Percentiles rank a stretch among this genome's conserved stretches.
These are phyloP conservation scores for Epinotia bilunana DNA, from an alignment of 2,888 invertebrate genomes.

Conservation along the genomic window DNA sequence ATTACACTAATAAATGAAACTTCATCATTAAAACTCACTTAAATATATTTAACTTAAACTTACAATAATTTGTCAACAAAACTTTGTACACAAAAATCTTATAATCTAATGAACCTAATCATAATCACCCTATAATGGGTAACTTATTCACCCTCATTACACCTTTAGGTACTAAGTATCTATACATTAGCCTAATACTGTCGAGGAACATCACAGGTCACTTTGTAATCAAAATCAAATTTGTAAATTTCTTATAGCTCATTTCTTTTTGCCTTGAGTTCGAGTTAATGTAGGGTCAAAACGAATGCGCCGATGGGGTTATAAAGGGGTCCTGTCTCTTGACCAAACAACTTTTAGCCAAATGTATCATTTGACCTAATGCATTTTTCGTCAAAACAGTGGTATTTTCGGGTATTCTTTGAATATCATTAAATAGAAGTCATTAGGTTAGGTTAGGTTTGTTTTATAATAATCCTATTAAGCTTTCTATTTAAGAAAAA, in stretches of 20 bases:
- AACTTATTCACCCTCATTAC: slow-evolving; percentile 27
- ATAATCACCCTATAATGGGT: slow-evolving; percentile 46
- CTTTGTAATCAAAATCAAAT: slow-evolving; percentile 42
- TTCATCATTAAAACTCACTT: slow-evolving; percentile 47
- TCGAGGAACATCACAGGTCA: slow-evolving; percentile 73
- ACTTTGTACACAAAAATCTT: slow-evolving; percentile 67
- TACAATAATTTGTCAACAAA: slow-evolving; percentile 61
- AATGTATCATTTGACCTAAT: too few species aligned
- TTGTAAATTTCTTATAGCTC: slow-evolving; percentile 53
- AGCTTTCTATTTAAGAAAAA: too few species aligned
- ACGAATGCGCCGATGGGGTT: background rate
- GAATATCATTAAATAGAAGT: too few species aligned
- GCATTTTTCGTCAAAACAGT: too few species aligned
- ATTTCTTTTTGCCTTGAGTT: background rate
- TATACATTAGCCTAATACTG: slow-evolving; percentile 68
- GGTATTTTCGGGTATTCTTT: too few species aligned
- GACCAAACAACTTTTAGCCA: too few species aligned
- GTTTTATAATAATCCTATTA: too few species aligned
- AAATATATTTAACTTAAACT: slow-evolving; percentile 49
- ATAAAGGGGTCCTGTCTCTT: too few species aligned
- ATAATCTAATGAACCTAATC: slow-evolving; percentile 50
- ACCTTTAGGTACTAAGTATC: slow-evolving; percentile 24
- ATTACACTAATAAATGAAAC: slow-evolving; percentile 8
- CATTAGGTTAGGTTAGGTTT: too few species aligned
- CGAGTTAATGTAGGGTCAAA: background rate